phyloP scores from a whole-genome alignment of 2,888 invertebrate genomes.

The Brenthis daphne region DNA sequence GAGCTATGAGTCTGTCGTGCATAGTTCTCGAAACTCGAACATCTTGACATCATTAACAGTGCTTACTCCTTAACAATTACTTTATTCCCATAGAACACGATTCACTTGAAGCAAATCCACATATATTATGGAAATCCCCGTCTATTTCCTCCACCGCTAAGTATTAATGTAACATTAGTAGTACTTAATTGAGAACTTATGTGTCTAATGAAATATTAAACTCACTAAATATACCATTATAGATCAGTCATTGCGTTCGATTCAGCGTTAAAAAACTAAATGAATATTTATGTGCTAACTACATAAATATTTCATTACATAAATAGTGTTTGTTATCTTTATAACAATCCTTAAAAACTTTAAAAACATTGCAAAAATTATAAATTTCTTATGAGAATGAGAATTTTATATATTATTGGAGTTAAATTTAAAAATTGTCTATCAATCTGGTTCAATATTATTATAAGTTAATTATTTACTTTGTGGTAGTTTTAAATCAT shows the following conservation, averaged over 20 bases:
- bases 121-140: constrained; percentile 23
- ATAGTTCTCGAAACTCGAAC: not conserved
- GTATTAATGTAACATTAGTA: constrained; percentile 27
- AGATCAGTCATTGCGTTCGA: not conserved
- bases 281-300: too few relatives aligned
- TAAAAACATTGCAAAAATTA: too few relatives aligned
- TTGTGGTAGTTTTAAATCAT: too few relatives aligned
- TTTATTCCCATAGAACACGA: constrained; percentile 18
- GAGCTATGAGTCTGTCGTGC: too few relatives aligned
- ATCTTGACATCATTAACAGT: constrained; percentile 8
- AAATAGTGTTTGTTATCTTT: too few relatives aligned
- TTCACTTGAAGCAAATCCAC: constrained; percentile 10
- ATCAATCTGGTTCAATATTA: too few relatives aligned
- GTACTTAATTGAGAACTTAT: constrained; percentile 26
- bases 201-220: constrained; percentile 27
- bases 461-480: too few relatives aligned
- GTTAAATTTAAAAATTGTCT: too few relatives aligned
- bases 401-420: too few relatives aligned
- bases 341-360: too few relatives aligned
- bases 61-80: constrained; percentile 12
- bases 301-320: too few relatives aligned
- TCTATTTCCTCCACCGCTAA: constrained; percentile 17
- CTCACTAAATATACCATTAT: constrained; percentile 12
- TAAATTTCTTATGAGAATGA: too few relatives aligned
- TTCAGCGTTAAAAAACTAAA: not conserved